Conservation (phyloP, 2,113 vertebrate species). For the Urocitellus parryii region DNA sequence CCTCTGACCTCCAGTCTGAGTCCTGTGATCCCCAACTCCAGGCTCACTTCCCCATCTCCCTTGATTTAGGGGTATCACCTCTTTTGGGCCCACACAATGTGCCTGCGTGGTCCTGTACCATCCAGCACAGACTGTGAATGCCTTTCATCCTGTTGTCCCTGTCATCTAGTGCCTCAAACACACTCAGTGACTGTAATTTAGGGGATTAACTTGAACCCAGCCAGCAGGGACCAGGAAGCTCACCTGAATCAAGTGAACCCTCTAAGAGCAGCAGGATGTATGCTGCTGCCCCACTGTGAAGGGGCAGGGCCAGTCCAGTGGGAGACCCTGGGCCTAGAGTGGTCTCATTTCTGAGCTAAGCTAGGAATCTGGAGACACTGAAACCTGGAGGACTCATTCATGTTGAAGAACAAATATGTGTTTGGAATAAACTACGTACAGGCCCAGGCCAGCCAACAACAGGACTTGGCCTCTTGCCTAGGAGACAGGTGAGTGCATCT, state of each 20-base stretch:
- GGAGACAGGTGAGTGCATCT: background rate
- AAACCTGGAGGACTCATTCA: background rate
- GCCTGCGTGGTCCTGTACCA: background rate
- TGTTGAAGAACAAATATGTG: background rate
- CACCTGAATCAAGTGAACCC: background rate
- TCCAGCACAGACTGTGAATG: background rate
- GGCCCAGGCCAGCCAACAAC: too few relatives aligned
- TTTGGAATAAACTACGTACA: background rate
- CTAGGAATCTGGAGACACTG: background rate
- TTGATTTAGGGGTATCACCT: background rate
- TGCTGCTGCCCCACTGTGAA: background rate
- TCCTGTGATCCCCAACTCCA: background rate
- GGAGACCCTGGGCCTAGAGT: background rate
- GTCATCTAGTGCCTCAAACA: background rate
- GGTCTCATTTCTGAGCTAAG: background rate
- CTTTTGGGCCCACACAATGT: background rate
- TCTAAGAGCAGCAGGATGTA: background rate
- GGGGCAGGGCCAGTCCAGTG: background rate
- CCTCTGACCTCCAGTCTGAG: background rate
- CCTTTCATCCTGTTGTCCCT: background rate
- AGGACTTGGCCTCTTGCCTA: background rate
- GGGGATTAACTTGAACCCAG: background rate
- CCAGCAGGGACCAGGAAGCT: accelerated
- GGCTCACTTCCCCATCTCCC: background rate
- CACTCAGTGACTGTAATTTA: background rate